phyloP scores from a whole-genome alignment of 1,140 invertebrate species.

The Drosophila punjabiensis region DNA sequence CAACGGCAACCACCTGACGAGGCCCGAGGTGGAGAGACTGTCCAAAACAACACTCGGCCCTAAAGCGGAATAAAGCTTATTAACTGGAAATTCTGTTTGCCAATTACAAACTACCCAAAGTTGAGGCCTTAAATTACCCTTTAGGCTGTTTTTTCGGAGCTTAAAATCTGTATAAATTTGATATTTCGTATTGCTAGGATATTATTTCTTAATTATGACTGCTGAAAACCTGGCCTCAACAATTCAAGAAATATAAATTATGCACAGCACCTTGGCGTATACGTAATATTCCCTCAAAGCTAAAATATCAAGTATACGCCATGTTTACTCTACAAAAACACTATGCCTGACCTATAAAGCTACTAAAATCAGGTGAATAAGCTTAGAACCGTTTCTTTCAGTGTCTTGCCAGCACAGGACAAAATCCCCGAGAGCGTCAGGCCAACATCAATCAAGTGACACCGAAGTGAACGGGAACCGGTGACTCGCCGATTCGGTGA shows the following conservation, averaged over 20 bases:
- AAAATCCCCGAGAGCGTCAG: neutral
- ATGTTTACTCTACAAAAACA: neutral
- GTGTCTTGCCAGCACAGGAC: neutral
- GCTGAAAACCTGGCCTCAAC: neutral
- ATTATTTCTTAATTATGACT: neutral
- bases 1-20: slow-evolving; percentile 36
- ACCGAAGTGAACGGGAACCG: slow-evolving; percentile 16
- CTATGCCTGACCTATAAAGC: neutral
- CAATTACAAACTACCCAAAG: neutral
- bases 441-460: slow-evolving; percentile 45
- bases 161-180: neutral
- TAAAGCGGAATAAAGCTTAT: neutral
- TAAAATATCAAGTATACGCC: slow-evolving; percentile 2
- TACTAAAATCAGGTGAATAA: neutral
- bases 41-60: neutral
- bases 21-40: neutral
- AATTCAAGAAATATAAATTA: neutral
- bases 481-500: slow-evolving; percentile 23
- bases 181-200: neutral
- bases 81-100: neutral
- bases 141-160: neutral
- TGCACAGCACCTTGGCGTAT: neutral
- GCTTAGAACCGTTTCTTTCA: neutral
- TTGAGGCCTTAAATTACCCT: neutral
- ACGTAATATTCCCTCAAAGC: neutral